Evolutionary conservation across 1,140 invertebrate genomes (phyloP), one percentile per base, ranked within the genome.

Genomic region (Orius insidiosus): DNA sequence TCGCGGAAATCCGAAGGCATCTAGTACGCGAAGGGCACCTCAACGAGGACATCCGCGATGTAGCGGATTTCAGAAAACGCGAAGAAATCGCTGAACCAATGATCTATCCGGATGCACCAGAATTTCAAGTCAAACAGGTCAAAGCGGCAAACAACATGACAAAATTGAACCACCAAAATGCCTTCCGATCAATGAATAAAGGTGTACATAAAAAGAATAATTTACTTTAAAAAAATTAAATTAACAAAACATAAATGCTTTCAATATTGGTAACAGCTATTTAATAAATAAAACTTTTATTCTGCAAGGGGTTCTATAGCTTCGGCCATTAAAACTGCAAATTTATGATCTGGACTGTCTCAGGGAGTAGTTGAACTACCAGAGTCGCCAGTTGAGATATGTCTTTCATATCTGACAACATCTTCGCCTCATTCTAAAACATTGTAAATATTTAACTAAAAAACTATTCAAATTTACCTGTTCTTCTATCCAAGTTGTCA

Each of bases 401-500:
- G 14, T 53, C 49, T 5, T 37, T 33, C 7, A 38, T 32, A 24
- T 35, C 18, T 13, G 36, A 43, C 33, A 42, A 35, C 10, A 55
- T 45, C 34, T 47, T 45, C 35, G 52, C 54, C 30, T 55, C 55
- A 45, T 58, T 47, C 50, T 58, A n/a, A n/a, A n/a, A 47, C n/a
- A n/a, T n/a, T n/a, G n/a, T n/a, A 40, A 14, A 47, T 30, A 11
- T 10, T 11, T n/a, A 45, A 13, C n/a, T 37, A 37, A 40, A 16
- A 14, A 8, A 66, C 69, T 68, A 68, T n/a, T n/a, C n/a, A n/a
- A n/a, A n/a, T n/a, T n/a, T n/a, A 83, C 80, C 63, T 83, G 59
- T 47, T 67, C 68, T 45, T 78, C 70, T 30, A 88, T 60, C 68
- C 81, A 86, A 46, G 68, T 69, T 8, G 75, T 70, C 1, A 85